These are phyloP conservation scores for Syrphus vitripennis DNA, from an alignment of 2,888 invertebrate species.

Conservation along the genomic window DNA sequence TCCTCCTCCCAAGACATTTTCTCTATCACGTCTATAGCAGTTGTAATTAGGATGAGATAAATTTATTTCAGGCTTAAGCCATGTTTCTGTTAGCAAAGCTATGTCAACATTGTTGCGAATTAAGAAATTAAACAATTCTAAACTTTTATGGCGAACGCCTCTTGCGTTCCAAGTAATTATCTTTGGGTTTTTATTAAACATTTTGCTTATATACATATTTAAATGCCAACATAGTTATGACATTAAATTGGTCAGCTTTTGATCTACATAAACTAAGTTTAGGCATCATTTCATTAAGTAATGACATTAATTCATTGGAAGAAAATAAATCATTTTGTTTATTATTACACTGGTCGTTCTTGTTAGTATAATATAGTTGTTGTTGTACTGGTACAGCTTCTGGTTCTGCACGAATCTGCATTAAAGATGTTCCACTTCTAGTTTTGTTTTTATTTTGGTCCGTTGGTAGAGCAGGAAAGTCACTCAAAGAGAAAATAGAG, in stretches of 20 bases:
- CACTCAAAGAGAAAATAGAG: not conserved
- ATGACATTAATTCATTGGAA: not conserved
- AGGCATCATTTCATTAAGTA: conserved; percentile 2
- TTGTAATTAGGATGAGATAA: not conserved
- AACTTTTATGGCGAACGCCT: not conserved
- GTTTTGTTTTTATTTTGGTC: not conserved
- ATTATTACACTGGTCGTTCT: not conserved
- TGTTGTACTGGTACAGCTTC: not conserved
- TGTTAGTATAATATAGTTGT: not conserved
- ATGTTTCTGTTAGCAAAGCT: not conserved
- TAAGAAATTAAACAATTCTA: not conserved
- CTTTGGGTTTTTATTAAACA: not conserved
- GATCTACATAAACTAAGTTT: not conserved
- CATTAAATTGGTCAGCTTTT: not conserved
- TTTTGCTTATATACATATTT: conserved; percentile 1
- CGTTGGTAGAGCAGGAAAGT: not conserved
- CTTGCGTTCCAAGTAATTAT: not conserved
- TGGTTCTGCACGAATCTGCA: not conserved
- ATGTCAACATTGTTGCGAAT: not conserved
- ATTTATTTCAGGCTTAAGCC: not conserved
- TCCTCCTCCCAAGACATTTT: no score
- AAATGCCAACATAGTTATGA: not conserved
- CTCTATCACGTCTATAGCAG: no score
- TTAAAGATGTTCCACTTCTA: not conserved
- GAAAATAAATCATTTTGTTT: no score